Percentiles rank a stretch among this genome's conserved stretches.
Conservation (phyloP, 2,113 vertebrate species). For the Mesembrinibis cayennensis region DNA sequence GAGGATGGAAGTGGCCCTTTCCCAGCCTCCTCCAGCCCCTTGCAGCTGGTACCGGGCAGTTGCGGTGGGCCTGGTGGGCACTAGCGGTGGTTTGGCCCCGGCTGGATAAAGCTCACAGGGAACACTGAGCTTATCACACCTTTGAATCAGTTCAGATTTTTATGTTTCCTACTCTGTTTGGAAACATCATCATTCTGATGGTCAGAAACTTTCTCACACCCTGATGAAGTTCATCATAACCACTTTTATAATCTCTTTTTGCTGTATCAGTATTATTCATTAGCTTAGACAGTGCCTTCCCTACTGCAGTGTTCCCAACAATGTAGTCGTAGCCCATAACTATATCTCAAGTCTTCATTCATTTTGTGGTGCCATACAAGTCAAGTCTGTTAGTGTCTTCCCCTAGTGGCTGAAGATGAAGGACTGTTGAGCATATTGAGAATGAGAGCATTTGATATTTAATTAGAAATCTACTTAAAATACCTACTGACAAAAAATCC, state of each 20-base stretch:
- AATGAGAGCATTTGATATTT: background rate
- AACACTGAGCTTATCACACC: background rate
- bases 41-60: background rate
- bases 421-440: background rate
- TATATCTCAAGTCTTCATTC: background rate
- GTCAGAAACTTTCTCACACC: background rate
- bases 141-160: background rate
- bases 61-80: background rate
- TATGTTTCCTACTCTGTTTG: background rate
- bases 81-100: background rate
- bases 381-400: background rate
- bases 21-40: background rate
- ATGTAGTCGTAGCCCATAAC: background rate
- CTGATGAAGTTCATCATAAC: background rate
- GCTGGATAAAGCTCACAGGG: background rate
- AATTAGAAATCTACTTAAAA: background rate
- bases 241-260: background rate
- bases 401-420: background rate
- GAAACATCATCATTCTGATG: background rate
- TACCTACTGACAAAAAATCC: background rate
- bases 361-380: background rate
- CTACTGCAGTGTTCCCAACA: background rate
- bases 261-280: background rate
- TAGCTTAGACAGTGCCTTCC: background rate
- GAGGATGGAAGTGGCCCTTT: background rate